phyloP scores from a whole-genome alignment of 2,113 vertebrate species.

The Pantherophis guttatus region DNA sequence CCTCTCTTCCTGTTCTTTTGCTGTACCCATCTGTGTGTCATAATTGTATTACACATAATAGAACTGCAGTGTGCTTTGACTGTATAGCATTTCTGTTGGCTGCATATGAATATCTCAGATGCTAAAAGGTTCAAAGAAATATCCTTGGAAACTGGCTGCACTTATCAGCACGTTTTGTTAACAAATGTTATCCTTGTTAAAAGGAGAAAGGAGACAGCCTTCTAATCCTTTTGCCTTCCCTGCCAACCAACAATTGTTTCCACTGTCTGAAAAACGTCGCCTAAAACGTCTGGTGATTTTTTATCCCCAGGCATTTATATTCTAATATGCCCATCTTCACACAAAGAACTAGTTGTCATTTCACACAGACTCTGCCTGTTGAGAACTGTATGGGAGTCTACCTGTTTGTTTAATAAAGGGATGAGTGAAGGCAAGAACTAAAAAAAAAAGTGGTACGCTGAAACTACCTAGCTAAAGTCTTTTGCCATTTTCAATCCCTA shows the following conservation, averaged over 20 bases:
- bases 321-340: conserved; percentile 7
- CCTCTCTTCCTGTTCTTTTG: conserved; percentile 11
- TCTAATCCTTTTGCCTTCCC: conserved; percentile 30
- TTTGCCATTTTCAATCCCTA: background rate
- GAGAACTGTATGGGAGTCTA: background rate
- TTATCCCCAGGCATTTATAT: background rate
- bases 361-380: background rate
- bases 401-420: background rate
- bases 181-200: conserved; percentile 37
- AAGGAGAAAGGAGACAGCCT: conserved; percentile 24
- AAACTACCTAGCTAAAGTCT: background rate
- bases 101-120: conserved; percentile 35
- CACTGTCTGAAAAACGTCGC: background rate
- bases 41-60: conserved; percentile 24
- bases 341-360: conserved; percentile 6
- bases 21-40: conserved; percentile 34
- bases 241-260: conserved; percentile 34
- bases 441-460: background rate
- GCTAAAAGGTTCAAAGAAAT: conserved; percentile 43
- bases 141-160: background rate
- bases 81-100: conserved; percentile 33
- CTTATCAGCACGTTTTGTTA: conserved; percentile 38
- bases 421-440: background rate
- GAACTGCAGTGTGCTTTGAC: conserved; percentile 9
- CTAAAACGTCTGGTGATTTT: conserved; percentile 13